These are phyloP conservation scores for Cyanoramphus novaezelandiae DNA, from an alignment of 2,113 vertebrate genomes.

Conservation along the genomic window DNA sequence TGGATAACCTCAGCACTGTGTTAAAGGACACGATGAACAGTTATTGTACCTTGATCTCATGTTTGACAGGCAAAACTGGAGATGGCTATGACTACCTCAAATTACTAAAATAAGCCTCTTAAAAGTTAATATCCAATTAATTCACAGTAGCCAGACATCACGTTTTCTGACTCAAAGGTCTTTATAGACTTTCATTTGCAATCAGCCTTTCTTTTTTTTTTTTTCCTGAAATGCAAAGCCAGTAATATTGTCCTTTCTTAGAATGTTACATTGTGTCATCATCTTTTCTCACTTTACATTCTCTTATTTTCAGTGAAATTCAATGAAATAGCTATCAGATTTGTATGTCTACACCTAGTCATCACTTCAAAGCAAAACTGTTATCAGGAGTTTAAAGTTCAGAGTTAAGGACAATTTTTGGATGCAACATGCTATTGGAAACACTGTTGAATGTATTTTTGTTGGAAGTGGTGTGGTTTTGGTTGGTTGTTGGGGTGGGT, in stretches of 20 bases:
- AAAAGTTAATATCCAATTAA: background rate
- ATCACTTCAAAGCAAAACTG: background rate
- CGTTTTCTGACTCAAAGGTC: background rate
- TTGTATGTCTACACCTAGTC: background rate
- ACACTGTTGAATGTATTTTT: background rate
- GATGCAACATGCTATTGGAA: background rate
- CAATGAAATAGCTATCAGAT: background rate
- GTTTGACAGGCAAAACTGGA: background rate
- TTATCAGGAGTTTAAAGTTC: background rate
- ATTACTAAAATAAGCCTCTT: background rate
- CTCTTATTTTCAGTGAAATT: background rate
- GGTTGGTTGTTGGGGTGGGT: background rate
- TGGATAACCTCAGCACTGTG: background rate
- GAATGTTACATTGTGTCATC: background rate
- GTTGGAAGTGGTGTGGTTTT: background rate
- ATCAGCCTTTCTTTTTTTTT: background rate
- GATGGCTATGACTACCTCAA: background rate
- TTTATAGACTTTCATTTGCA: background rate
- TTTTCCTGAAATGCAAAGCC: background rate
- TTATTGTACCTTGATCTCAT: rapidly evolving
- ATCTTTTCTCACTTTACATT: background rate
- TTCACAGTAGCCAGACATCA: background rate
- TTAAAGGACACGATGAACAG: background rate
- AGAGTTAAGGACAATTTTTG: background rate
- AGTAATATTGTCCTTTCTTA: background rate